phyloP scores from a whole-genome alignment of 2,113 vertebrate genomes.

The Hypanus sabinus region DNA sequence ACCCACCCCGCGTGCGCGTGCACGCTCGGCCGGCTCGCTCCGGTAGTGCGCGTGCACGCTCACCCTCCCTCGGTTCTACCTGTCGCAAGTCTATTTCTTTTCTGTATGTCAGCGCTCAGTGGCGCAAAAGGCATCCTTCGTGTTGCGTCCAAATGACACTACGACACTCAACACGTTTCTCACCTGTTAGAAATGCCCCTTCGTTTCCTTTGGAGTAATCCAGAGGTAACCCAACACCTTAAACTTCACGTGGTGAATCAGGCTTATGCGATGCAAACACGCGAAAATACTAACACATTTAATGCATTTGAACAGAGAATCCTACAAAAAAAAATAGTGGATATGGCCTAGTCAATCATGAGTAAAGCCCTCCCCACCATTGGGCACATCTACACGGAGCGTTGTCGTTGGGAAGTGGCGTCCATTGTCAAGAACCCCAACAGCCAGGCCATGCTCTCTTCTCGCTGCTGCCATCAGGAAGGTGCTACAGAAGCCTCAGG shows the following conservation, averaged over 20 bases:
- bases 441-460: no score
- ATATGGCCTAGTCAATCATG: no score
- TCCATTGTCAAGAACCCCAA: no score
- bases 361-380: no score
- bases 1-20: background rate
- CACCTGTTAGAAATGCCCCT: background rate
- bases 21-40: background rate
- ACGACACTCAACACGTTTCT: background rate
- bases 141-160: background rate
- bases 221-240: background rate
- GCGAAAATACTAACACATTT: background rate
- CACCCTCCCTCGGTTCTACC: background rate
- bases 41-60: no score
- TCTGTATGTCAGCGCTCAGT: background rate
- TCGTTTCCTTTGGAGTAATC: background rate
- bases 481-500: no score
- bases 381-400: no score
- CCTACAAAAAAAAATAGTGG: no score
- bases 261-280: background rate
- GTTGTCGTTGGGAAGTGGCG: no score
- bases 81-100: background rate
- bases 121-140: background rate
- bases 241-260: background rate
- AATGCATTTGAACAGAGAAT: background rate
- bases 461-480: no score